Base-by-base conservation (phyloP, 2,113 vertebrate species). In the Actenoides lindsayi region DNA sequence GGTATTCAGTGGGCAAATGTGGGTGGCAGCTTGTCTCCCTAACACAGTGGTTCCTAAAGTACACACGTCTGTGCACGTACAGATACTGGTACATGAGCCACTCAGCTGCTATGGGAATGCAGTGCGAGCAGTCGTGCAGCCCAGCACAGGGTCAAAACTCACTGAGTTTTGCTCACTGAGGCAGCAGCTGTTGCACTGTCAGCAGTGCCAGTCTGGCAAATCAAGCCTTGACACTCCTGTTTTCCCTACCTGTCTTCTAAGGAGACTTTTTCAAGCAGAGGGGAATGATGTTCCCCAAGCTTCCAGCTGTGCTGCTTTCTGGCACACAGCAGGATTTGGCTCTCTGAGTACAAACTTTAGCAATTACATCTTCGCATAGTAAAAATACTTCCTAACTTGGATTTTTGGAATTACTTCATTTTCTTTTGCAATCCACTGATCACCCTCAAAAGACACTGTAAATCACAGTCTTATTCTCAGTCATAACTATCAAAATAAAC, bases 341-440 rank as follows among this genome's bases (percentile, higher is more conserved):
- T 60, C 11, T 28, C 73, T 12, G 50, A 93, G 27, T 31, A 53
- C 31, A 89, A 90, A 75, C 13, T 76, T 89, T 17, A 89, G 79
- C 30, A 63, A 84, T 94, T 91, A 90, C 39, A 67, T 89, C 69
- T 87, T 96, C 74, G 84, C 77, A 76, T 42, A 82, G 56, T 79
- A 84, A 96, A 95, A 93, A 92, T 65, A 35, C 73, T 87, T 96
- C 89, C 86, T 93, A 84, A 87, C 39, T 87, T 82, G 73, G 80
- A 88, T 77, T 87, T 91, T 89, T 82, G 65, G 65, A 93, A 91
- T 87, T 1, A 65, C 19, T 84, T 89, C 8, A 48, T 76, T 92
- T 87, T 94, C 48, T 89, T 91, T 87, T 19, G 21, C 80, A 97
- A 92, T 87, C 35, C 53, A 69, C 18, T 31, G 21, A 2, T 35